Base-by-base conservation (phyloP, 23 tunicate species). In the Halocynthia aurantium region DNA sequence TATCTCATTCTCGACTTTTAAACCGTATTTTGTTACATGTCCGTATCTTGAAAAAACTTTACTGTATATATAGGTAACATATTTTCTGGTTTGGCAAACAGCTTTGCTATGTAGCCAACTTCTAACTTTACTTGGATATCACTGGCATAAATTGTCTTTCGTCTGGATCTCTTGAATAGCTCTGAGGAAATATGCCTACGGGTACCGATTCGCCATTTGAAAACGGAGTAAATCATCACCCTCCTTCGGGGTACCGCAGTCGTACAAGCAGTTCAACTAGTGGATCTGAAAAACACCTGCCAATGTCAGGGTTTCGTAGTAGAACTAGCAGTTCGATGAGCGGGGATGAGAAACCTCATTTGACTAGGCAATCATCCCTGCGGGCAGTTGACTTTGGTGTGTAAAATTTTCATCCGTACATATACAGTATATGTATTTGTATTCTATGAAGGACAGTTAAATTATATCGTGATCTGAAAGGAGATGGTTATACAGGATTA, bases 311-410 rank as follows among this genome's bases (percentile, higher is more conserved):
- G 31, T 49, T 49, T 8, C 70, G 56, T 50, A 70, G 52, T 52
- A 73, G 86, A 22, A 64, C 73, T 7, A 74, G 86, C 50, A 82
- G 86, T 31, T 21, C 73, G 20, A 80, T 58, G 20, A 82, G 86
- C 53, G 52, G 57, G 8, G 69, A 44, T 82, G 31, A 65, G 31
- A 20, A 40, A 65, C 70, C 22, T 9, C 73, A 76, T n/a, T 61
- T 82, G 62, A 66, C 73, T 52, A 57, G 89, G 17, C 57, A 81
- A 21, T 81, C 69, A 71, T 77, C 82, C 8, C 17, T 84, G 19
- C 79, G 83, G 22, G 89, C 83, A 6, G 8, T 53, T 52, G 89
- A 84, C 61, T 84, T 69, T 78, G 89, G 89, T 84, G 71, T 52
- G 89, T 78, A 60, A 60, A 61, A 53, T 6, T 61, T 31, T 12